Percentiles rank a stretch among this genome's conserved stretches.
These are phyloP conservation scores for Ruditapes philippinarum DNA, from an alignment of 1,140 invertebrate species.

Conservation along the genomic window DNA sequence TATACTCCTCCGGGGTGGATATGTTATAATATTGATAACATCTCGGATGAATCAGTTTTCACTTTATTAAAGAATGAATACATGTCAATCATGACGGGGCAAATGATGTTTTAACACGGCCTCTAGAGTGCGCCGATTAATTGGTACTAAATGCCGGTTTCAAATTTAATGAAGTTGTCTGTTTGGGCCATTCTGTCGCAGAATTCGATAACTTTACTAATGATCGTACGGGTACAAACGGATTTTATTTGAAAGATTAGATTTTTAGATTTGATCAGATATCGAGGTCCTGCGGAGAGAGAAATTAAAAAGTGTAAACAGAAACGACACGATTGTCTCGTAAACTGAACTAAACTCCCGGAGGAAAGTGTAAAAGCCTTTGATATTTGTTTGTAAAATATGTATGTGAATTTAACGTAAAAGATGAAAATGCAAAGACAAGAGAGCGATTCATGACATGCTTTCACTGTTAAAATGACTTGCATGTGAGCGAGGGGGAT, in stretches of 20 bases:
- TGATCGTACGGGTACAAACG: not conserved
- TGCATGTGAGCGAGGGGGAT: too few species aligned
- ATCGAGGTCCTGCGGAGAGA: not conserved
- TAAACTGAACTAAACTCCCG: not conserved
- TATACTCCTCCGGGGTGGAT: not conserved
- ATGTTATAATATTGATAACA: conserved; percentile 35
- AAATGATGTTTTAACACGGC: not conserved
- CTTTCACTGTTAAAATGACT: too few species aligned
- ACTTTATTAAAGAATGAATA: conserved; percentile 22
- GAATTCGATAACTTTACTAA: conserved; percentile 13
- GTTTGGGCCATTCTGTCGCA: not conserved
- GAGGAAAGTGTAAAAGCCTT: conserved; percentile 6
- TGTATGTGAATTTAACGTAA: not conserved
- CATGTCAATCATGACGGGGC: not conserved
- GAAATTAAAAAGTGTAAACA: conserved; percentile 24
- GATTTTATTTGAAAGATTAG: conserved; percentile 23
- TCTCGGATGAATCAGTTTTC: conserved; percentile 28
- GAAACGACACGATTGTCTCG: conserved; percentile 3
- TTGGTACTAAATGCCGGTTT: conserved; percentile 29
- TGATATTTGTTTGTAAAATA: not conserved
- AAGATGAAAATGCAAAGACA: too few species aligned
- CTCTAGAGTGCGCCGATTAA: not conserved
- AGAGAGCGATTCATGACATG: not conserved
- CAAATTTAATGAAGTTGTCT: conserved; percentile 29
- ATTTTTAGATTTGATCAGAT: conserved; percentile 2